Evolutionary conservation across 2,888 invertebrate genomes (phyloP), one percentile per base, ranked within the genome.

Genomic region (Alsophila aescularia): DNA sequence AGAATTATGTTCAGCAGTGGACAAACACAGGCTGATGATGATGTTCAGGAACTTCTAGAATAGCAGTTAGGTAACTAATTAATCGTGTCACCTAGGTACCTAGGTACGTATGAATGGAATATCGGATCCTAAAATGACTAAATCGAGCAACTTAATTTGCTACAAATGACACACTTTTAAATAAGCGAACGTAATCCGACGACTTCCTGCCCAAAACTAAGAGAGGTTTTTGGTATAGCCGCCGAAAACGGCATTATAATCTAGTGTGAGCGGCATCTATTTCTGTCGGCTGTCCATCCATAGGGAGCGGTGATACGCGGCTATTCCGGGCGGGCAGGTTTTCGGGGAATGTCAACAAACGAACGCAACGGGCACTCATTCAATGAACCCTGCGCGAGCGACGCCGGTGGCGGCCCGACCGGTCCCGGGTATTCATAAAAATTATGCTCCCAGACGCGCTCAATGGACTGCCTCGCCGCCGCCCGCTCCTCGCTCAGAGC

Each of bases 321-420:
- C 85, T 90, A 89, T 90, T 88, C 85, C 84, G 83, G 81, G 87
- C 88, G 79, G 86, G 88, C 90, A 88, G 89, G 90, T 91, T 91
- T 90, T 90, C 87, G 90, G 90, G 87, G 90, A 90, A 90, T 90
- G 90, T 91, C 90, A 91, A 90, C 90, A 91, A 88, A 89, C 89
- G 85, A 81, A 83, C 63, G 66, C 65, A 61, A 61, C 86, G 81
- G 80, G 75, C 85, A 81, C 79, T 85, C 88, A 89, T 88, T 88
- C 90, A 90, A 85, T 91, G 89, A 90, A 90, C 90, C 82, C 89
- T 79, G 73, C 78, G 56, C 52, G 74, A 77, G 58, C 60, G 76
- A 41, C 63, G 55, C 50, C 50, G 55, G 55, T 55, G 58, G 70
- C 85, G 77, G 73, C 84, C 83, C 78, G 60, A 62, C 65, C 88